A percentile compares a stretch with the other conserved stretches of the same genome.
Conservation (phyloP, 2,113 vertebrate species). For the Sclerurus mexicanus region DNA sequence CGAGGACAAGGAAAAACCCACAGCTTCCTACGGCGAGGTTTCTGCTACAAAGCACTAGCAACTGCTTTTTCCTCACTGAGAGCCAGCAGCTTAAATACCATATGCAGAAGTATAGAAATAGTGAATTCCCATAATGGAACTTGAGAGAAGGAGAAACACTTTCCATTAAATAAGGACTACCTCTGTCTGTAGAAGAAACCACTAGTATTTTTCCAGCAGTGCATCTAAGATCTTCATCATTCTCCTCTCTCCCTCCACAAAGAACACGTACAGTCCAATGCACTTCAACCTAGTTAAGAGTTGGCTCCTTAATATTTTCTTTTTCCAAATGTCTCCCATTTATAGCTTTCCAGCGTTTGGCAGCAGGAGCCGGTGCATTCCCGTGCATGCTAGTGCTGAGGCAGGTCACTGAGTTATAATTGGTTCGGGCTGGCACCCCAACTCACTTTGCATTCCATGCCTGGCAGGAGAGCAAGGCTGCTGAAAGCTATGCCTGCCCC, state of each 20-base stretch:
- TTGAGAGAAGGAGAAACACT: neutral
- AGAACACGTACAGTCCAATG: neutral
- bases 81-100: neutral
- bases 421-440: neutral
- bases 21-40: neutral
- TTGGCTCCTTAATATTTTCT: neutral
- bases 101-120: neutral
- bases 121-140: neutral
- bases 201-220: neutral
- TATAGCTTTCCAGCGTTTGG: conserved; percentile 45
- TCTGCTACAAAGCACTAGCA: neutral
- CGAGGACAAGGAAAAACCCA: neutral
- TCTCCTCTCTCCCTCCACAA: neutral
- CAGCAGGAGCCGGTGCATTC: neutral
- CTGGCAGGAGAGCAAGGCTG: neutral
- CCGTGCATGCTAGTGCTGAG: neutral
- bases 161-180: neutral
- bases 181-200: neutral
- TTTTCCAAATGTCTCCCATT: conserved; percentile 53
- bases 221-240: neutral
- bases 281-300: conserved; percentile 40
- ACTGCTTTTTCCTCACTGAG: neutral
- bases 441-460: neutral
- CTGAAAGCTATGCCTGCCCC: neutral
- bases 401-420: neutral